phyloP scores from a whole-genome alignment of 2,797 vertebrate genomes.

The Anableps anableps region DNA sequence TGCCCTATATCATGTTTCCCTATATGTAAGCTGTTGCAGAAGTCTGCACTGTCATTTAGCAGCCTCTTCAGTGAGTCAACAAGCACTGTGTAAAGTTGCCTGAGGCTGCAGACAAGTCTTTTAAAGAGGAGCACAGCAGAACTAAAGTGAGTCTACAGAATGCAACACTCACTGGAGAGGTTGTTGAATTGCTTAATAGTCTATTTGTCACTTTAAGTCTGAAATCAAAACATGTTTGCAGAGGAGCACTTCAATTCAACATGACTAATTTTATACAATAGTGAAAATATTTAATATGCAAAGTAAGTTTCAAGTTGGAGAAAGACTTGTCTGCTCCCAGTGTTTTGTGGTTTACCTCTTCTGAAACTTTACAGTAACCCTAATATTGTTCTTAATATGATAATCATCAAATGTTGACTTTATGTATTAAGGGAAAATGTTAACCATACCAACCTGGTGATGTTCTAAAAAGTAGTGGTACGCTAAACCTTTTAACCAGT shows the following conservation, averaged over 20 bases:
- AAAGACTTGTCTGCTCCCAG: not conserved
- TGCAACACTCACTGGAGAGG: not conserved
- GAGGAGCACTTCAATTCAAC: not conserved
- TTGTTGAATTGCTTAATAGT: conserved; percentile 1
- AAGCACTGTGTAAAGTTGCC: not conserved
- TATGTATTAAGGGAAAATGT: not conserved
- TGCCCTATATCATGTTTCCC: no score
- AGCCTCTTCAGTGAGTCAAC: conserved; percentile 2
- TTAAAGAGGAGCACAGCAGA: not conserved
- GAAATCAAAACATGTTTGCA: conserved; percentile 3
- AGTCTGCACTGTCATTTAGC: not conserved
- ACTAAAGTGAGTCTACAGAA: not conserved
- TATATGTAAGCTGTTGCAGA: not conserved
- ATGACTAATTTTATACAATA: not conserved
- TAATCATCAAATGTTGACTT: no score
- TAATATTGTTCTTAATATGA: not conserved
- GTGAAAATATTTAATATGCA: not conserved
- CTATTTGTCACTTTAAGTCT: not conserved
- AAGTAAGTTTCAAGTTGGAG: not conserved
- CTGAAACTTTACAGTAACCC: conserved; percentile 5
- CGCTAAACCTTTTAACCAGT: not conserved
- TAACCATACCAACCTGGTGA: not conserved
- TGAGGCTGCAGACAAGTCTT: not conserved
- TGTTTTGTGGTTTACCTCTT: not conserved
- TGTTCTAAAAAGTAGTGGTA: not conserved